A percentile compares a stretch with the other conserved stretches of the same genome.
Evolutionary conservation across 2,797 vertebrate genomes (phyloP).

Genomic region (Sylvilagus floridanus): DNA sequence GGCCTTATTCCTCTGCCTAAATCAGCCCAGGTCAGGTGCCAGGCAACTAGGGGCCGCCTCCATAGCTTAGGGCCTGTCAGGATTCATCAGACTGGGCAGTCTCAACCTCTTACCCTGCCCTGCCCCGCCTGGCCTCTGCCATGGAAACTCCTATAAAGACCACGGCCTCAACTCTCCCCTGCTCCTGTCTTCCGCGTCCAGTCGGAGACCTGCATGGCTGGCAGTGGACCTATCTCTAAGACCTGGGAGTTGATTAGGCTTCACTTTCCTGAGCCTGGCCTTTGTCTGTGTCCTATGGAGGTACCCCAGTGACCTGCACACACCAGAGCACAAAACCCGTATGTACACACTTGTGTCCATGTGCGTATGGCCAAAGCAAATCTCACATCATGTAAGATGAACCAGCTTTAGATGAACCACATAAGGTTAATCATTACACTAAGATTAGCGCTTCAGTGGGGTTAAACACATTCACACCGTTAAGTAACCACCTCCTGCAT

Average conservation of each 20-base stretch:
- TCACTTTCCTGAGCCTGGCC: not conserved
- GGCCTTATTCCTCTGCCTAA: not conserved
- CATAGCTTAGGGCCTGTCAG: not conserved
- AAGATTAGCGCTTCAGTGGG: not conserved
- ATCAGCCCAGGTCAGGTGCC: not conserved
- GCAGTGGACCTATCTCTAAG: not conserved
- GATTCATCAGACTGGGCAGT: not conserved
- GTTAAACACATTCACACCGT: not conserved
- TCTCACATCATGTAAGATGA: not conserved
- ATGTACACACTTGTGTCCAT: not conserved
- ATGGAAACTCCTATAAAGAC: not conserved
- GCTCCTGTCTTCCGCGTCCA: not conserved
- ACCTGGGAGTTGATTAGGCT: not conserved
- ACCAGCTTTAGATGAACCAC: not conserved
- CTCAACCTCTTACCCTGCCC: not conserved
- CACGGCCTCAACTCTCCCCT: not conserved
- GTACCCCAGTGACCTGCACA: not conserved
- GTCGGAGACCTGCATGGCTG: not conserved
- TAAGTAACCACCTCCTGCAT: not conserved
- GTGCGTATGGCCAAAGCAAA: not conserved
- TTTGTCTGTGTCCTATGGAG: not conserved
- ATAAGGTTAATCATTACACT: not conserved
- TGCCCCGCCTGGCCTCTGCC: not conserved
- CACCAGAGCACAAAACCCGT: no score
- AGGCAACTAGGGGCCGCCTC: not conserved